Conservation (phyloP, 1,140 invertebrate species). For the Agrypnia vestita region DNA sequence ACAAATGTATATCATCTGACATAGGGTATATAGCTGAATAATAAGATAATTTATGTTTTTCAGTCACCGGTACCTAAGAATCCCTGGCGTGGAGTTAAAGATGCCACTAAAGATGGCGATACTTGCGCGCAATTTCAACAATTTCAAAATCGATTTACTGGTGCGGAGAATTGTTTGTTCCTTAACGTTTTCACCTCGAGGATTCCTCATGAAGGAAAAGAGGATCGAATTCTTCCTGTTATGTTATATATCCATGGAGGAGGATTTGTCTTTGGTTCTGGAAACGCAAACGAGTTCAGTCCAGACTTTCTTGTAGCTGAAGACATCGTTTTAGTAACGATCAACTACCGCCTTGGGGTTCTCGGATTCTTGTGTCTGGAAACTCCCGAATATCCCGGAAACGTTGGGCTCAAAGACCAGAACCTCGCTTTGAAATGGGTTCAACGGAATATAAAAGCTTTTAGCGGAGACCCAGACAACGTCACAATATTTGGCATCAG, state of each 20-base stretch:
- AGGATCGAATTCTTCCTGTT: neutral
- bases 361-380: constrained; percentile 74
- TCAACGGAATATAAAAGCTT: too few relatives aligned
- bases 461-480: too few relatives aligned
- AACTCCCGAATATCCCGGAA: constrained; percentile 64
- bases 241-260: constrained; percentile 1
- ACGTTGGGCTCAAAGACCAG: constrained; percentile 60
- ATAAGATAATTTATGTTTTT: neutral
- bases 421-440: too few relatives aligned
- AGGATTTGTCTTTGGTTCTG: too few relatives aligned
- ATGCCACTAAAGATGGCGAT: constrained; percentile 27
- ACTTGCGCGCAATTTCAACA: neutral
- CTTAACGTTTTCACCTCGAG: constrained; percentile 11
- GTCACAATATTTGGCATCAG: too few relatives aligned
- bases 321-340: too few relatives aligned
- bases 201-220: neutral
- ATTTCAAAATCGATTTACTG: neutral
- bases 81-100: constrained; percentile 16
- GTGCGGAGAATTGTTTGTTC: constrained; percentile 28
- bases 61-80: constrained; percentile 16
- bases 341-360: constrained; percentile 68
- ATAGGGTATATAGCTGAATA: too few relatives aligned
- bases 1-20: too few relatives aligned
- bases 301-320: too few relatives aligned
- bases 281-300: too few relatives aligned